Base-by-base conservation (phyloP, 2,888 invertebrate species). In the Drosophila maculinotata region DNA sequence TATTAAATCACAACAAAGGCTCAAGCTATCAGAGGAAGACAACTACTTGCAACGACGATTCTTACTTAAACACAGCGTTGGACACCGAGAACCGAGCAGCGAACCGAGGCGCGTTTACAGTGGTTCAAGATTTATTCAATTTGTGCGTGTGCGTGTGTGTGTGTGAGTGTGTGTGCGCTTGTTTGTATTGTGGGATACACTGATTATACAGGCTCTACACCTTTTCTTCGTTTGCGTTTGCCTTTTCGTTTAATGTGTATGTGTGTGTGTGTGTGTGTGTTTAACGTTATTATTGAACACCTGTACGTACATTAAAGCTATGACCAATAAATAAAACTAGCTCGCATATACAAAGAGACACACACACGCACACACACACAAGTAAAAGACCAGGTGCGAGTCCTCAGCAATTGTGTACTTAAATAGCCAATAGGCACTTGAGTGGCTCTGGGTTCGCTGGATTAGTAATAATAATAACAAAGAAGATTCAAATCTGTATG, bases 1-100 rank as follows among this genome's bases (percentile, higher is more conserved):
- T 78, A 76, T 80, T 65, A 71, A 73, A 76, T 78, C 78, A 76
- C 60, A 75, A 67, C 54, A 72, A 72, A 66, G 58, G 49, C 69
- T 68, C 44, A 69, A 51, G 26, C n/a, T 35, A 63, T 15, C n/a
- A n/a, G 23, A 23, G n/a, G 2, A 26, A 56, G n/a, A 28, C 14
- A 20, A 54, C 35, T 6, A 8, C 20, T 20, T 20, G 4, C 20
- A 20, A 20, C 20, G 4, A 20, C 20, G 4, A 20, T 20, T 3
- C 20, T 20, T 20, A 20, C 20, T 20, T 20, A 20, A 20, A 20
- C 4, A 20, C 4, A 3, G 48, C 33, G 30, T 45, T 52, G 45
- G 45, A 15, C 33, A 35, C 2, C 48, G 12, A 49, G n/a, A 20
- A 38, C 10, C 30, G n/a, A 15, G 41, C 8, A 12, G 36, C 10